A percentile compares a stretch with the other conserved stretches of the same genome.
Evolutionary conservation across 2,888 invertebrate species (phyloP).

Genomic region (Drosophila ezoana): DNA sequence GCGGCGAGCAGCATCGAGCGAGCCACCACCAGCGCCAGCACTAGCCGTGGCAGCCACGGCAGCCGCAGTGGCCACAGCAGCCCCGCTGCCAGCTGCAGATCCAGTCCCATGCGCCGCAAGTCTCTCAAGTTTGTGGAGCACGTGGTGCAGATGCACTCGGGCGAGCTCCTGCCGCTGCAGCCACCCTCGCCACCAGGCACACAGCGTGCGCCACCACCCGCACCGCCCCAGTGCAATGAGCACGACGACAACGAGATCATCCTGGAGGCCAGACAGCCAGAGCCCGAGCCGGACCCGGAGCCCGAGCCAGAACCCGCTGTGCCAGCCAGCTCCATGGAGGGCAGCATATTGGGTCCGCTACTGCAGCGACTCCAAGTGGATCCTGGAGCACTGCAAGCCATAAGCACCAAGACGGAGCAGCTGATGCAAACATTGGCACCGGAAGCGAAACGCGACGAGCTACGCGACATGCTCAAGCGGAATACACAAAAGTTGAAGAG

Average conservation of each 20-base stretch:
- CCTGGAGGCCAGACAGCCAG: neutral
- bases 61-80: neutral
- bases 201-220: neutral
- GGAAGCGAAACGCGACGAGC: constrained; percentile 67
- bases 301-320: neutral
- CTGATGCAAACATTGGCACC: constrained; percentile 63
- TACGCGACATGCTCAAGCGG: constrained; percentile 65
- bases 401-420: constrained; percentile 66
- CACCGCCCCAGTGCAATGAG: neutral
- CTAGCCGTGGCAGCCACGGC: constrained; percentile 58
- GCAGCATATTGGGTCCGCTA: constrained; percentile 11
- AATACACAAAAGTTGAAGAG: constrained; percentile 72
- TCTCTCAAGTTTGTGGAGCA: constrained; percentile 76
- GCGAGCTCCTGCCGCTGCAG: constrained; percentile 40
- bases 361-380: constrained; percentile 58
- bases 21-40: constrained; percentile 71
- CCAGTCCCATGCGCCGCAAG: constrained; percentile 40
- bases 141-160: constrained; percentile 60
- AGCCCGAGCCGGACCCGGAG: neutral
- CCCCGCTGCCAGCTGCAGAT: constrained; percentile 26
- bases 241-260: constrained; percentile 2
- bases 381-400: constrained; percentile 44
- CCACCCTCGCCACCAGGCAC: constrained; percentile 3
- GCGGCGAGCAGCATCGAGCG: constrained; percentile 84
- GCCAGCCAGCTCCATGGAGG: neutral